Conservation (phyloP, 1,140 invertebrate species). For the Hylaeus anthracinus region DNA sequence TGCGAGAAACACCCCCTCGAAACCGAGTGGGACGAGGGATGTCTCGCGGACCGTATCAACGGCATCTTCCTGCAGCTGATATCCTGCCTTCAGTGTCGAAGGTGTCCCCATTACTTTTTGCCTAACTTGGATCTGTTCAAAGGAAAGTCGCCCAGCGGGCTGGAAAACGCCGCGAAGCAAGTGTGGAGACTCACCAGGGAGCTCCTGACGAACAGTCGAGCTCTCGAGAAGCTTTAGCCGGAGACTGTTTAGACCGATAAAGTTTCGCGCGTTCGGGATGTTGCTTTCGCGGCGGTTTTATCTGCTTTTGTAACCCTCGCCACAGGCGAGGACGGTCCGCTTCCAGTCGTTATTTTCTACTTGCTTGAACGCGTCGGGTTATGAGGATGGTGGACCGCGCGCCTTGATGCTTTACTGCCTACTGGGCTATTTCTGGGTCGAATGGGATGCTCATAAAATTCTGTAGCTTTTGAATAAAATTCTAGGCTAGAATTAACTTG, state of each 20-base stretch:
- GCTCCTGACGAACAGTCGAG: conserved; percentile 92
- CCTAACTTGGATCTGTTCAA: conserved; percentile 94
- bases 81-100: conserved; percentile 95
- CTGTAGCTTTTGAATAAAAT: too few relatives aligned
- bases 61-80: conserved; percentile 98
- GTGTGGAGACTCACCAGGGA: conserved; percentile 95
- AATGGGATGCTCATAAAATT: too few relatives aligned
- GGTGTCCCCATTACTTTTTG: conserved; percentile 96
- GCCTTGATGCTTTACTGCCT: background rate
- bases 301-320: conserved; percentile 32
- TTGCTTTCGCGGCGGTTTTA: conserved; percentile 30
- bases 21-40: conserved; percentile 95
- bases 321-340: conserved; percentile 11
- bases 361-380: conserved; percentile 27
- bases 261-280: background rate
- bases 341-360: conserved; percentile 46
- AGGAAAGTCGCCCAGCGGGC: conserved; percentile 91
- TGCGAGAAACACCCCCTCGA: conserved; percentile 97
- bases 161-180: conserved; percentile 95
- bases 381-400: conserved; percentile 33
- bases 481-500: too few relatives aligned
- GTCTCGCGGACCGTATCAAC: conserved; percentile 94
- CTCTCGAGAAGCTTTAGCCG: conserved; percentile 91
- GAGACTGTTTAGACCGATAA: background rate
- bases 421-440: too few relatives aligned